A percentile compares a stretch with the other conserved stretches of the same genome.
Evolutionary conservation across 2,797 vertebrate species (phyloP).

Genomic region (Anguilla anguilla): DNA sequence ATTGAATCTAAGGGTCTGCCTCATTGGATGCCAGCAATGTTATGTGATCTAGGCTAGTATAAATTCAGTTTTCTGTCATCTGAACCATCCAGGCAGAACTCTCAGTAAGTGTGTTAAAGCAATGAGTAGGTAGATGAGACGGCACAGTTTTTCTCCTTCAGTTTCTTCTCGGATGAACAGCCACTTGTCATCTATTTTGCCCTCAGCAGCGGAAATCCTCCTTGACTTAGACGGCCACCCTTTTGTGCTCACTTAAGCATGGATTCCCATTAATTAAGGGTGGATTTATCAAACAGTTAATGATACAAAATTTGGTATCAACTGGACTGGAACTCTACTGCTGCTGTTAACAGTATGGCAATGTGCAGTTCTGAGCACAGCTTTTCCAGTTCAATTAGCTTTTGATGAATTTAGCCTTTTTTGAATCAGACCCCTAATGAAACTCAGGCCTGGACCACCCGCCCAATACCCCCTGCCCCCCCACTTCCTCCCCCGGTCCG

Average conservation of each 20-base stretch:
- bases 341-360: background rate
- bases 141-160: background rate
- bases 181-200: background rate
- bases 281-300: constrained; percentile 3
- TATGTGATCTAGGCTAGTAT: background rate
- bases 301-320: background rate
- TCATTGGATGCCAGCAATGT: background rate
- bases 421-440: background rate
- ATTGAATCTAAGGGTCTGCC: background rate
- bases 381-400: background rate
- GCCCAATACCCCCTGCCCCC: no score
- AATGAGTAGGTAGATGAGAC: background rate
- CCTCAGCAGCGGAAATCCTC: constrained; percentile 5
- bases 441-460: no score
- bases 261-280: constrained; percentile 12
- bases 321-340: background rate
- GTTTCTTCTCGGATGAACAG: background rate
- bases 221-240: background rate
- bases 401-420: background rate
- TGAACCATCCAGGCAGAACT: background rate
- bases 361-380: background rate
- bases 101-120: background rate
- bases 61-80: background rate
- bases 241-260: constrained; percentile 19
- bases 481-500: no score